These are phyloP conservation scores for Talpa occidentalis DNA, from an alignment of 2,113 vertebrate genomes.

Conservation along the genomic window DNA sequence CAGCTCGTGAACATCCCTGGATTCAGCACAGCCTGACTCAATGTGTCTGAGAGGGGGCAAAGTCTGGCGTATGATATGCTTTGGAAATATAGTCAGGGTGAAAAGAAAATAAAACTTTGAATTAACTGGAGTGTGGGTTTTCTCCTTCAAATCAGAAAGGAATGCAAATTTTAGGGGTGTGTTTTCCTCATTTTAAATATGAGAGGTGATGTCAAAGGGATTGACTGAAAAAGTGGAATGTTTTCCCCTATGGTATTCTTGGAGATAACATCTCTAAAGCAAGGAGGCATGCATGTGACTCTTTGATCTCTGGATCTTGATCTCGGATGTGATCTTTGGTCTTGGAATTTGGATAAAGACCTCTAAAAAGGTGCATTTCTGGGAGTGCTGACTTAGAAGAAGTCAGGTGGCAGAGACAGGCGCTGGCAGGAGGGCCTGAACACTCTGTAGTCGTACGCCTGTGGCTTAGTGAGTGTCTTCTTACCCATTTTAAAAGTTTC, in stretches of 20 bases:
- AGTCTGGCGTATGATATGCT: not conserved
- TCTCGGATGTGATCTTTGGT: not conserved
- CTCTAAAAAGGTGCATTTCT: not conserved
- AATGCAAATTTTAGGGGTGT: not conserved
- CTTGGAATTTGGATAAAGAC: not conserved
- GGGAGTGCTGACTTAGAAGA: not conserved
- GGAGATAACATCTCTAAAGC: not conserved
- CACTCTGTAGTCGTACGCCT: not conserved
- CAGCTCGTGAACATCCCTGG: slow-evolving; percentile 72
- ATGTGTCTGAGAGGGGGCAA: not conserved
- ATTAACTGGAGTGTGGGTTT: not conserved
- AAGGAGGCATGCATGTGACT: not conserved
- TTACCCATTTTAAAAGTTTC: slow-evolving; percentile 53
- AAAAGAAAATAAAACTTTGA: slow-evolving; percentile 16
- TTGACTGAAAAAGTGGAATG: not conserved
- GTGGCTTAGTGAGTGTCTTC: not conserved
- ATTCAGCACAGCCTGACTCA: slow-evolving; percentile 33
- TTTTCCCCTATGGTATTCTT: not conserved
- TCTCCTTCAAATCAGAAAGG: not conserved
- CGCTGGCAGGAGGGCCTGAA: not conserved
- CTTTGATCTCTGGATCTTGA: not conserved
- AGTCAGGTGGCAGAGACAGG: not conserved
- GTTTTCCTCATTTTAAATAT: slow-evolving; percentile 35
- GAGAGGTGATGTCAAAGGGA: not conserved
- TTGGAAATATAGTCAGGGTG: not conserved